A percentile compares a stretch with the other conserved stretches of the same genome.
These are phyloP conservation scores for Salticus scenicus DNA, from an alignment of 2,888 invertebrate species.

Conservation along the genomic window DNA sequence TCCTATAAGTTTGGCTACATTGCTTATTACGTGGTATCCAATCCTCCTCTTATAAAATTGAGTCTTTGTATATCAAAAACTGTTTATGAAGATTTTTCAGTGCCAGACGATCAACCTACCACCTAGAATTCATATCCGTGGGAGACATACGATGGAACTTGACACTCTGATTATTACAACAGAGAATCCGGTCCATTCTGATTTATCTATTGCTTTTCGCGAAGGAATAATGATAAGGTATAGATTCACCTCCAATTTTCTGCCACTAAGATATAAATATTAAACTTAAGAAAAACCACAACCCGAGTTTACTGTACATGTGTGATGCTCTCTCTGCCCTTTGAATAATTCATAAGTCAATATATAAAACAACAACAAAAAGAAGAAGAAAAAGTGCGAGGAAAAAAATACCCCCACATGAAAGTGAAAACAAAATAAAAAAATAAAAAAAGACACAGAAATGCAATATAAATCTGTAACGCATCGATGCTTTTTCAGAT, in stretches of 20 bases:
- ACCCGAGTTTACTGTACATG: background rate
- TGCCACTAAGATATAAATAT: background rate
- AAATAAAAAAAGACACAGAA: slow-evolving; percentile 36
- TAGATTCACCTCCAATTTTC: background rate
- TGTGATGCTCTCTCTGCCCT: slow-evolving; percentile 10
- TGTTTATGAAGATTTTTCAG: no score
- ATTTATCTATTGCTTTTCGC: background rate
- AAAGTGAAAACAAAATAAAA: background rate
- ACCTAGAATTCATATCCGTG: no score
- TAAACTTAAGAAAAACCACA: background rate
- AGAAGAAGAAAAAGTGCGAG: slow-evolving; percentile 3
- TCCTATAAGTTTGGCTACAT: no score
- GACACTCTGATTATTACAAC: no score
- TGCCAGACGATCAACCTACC: no score
- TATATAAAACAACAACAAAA: background rate
- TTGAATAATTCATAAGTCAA: slow-evolving; percentile 51
- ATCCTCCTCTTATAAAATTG: no score
- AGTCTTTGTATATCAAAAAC: no score
- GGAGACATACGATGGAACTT: no score
- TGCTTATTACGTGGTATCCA: no score
- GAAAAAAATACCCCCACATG: background rate
- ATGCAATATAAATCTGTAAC: slow-evolving; percentile 57
- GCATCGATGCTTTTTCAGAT: slow-evolving; percentile 44
- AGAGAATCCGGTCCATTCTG: background rate
- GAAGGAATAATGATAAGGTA: background rate